Evolutionary conservation across 1,140 invertebrate genomes (phyloP), one percentile per base, ranked within the genome.

Genomic region (Nasonia giraulti): DNA sequence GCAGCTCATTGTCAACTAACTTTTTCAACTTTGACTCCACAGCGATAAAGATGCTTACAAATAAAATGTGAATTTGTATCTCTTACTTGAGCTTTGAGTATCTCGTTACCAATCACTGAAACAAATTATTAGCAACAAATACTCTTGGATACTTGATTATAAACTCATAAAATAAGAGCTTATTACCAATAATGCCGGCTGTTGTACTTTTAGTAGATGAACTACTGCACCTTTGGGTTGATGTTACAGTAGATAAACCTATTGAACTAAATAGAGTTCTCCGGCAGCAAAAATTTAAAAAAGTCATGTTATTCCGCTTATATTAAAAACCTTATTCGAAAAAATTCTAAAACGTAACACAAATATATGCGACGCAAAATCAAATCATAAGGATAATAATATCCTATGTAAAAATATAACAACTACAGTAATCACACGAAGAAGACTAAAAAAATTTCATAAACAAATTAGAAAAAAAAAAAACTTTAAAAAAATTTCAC

Each of bases 41-140:
- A 92, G 40, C 94, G 90, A 88, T 95, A 95, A 6, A 97, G 91
- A 81, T 95, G 92, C 91, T 94, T 94, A 82, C 95, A 94, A 8
- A 97, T 91, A 88, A 95, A 97, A 86, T 94, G 90, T 2, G 96
- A 96, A 92, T 97, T 98, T 27, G 95, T 95, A 89, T 98, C 97
- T 68, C 89, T 91, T 7, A 96, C 95, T 89, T 96, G 95, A 6
- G 96, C 97, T 92, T 97, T 97, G n/a, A 97, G 91, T 87, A 98
- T 96, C 93, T 98, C 97, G 94, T 98, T 96, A 23, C 97, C 97
- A 90, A 97, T 96, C 77, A 97, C 94, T 94, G 86, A 85, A 90
- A 89, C 86, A 80, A 82, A 86, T 40, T 79, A 66, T 62, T 77
- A 77, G 85, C 73, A 77, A 80, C 62, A 44, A 84, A 73, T 50